A percentile compares a stretch with the other conserved stretches of the same genome.
These are phyloP conservation scores for Vidua macroura DNA, from an alignment of 2,113 vertebrate species.

Conservation along the genomic window DNA sequence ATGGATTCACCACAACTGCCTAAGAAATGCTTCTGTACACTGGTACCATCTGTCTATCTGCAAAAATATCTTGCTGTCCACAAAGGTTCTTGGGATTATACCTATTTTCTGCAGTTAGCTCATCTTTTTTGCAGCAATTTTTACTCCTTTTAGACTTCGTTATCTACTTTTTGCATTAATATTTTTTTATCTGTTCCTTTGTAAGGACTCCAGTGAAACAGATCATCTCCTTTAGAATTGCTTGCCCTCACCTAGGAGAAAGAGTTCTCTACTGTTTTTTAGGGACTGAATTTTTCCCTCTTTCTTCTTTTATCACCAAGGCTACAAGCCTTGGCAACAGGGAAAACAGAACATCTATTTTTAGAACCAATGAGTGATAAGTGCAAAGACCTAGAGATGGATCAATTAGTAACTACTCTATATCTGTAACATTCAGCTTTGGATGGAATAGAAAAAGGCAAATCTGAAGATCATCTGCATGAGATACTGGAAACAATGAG, in stretches of 20 bases:
- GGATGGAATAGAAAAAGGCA: constrained; percentile 22
- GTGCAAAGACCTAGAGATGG: constrained; percentile 44
- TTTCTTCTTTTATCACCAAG: constrained; percentile 59
- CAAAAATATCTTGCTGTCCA: not conserved
- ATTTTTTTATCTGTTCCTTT: not conserved
- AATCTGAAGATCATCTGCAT: constrained; percentile 29
- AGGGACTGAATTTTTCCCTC: not conserved
- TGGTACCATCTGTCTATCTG: not conserved
- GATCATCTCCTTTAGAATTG: not conserved
- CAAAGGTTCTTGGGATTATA: not conserved
- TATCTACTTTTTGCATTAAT: not conserved
- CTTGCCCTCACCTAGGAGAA: not conserved
- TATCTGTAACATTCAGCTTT: constrained; percentile 10
- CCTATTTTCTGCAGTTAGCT: not conserved
- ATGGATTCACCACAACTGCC: not conserved
- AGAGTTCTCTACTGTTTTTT: not conserved
- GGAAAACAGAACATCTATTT: constrained; percentile 54
- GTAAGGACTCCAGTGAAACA: not conserved
- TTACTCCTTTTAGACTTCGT: not conserved
- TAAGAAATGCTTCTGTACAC: not conserved
- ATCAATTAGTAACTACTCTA: constrained; percentile 43
- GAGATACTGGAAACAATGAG: constrained; percentile 21
- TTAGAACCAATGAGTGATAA: constrained; percentile 41
- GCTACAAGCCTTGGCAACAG: constrained; percentile 61
- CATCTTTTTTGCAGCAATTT: not conserved